Base-by-base conservation (phyloP, 2,888 invertebrate species). In the Tenthredo notha region DNA sequence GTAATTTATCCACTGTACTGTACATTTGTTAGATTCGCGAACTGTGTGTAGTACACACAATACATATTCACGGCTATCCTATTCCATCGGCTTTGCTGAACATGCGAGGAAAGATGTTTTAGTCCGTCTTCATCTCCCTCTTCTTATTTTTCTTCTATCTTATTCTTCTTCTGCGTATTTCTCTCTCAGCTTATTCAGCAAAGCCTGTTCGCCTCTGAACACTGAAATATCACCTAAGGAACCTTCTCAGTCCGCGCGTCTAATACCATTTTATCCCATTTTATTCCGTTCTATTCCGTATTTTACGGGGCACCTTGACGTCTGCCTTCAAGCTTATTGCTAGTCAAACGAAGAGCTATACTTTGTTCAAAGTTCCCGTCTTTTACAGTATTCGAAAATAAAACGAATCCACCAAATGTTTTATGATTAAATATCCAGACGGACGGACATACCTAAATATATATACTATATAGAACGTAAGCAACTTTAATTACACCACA, bases 221-320 rank as follows among this genome's bases (percentile, higher is more conserved):
- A 61, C 58, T 80, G 80, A 80, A 80, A 80, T 80, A 80, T 80
- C 61, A 80, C 80, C 80, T 80, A 40, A 80, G 80, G 50, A 80
- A 61, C 61, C 37, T 80, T 80, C 61, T 80, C 80, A 61, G 80
- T 80, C 80, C 80, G 80, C 12, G 80, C 58, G 58, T 80, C 80
- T 80, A 80, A 80, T 80, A 80, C 80, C 61, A 33, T 80, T 80
- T 80, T 80, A 80, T 80, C 50, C 80, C 37, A 61, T 80, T 80
- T 80, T 80, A 80, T 80, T 80, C 61, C 80, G 58, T 80, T 40
- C 80, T 80, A 61, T 80, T 80, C 40, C 80, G 80, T 80, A 80
- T 80, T 80, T 80, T 80, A 80, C 80, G 80, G 80, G 80, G 80
- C 61, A 61, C 80, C 80, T 61, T 80, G 80, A 61, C 80, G 80